These are phyloP conservation scores for Egretta garzetta DNA, from an alignment of 2,113 vertebrate species.

Conservation along the genomic window DNA sequence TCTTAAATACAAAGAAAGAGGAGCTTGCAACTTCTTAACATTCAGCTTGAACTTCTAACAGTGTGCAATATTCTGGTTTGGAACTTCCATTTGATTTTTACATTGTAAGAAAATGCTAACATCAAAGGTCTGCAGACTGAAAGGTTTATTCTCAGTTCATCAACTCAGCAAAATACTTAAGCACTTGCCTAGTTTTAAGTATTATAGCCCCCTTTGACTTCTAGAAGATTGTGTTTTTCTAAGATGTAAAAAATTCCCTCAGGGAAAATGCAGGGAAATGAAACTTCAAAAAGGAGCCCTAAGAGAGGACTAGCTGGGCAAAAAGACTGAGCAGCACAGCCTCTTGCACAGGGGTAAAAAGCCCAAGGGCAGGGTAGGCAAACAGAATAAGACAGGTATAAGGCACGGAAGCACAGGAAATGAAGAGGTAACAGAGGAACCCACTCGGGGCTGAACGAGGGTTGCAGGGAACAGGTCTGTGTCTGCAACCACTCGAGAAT, in stretches of 20 bases:
- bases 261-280: not conserved
- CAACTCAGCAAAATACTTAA: not conserved
- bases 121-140: not conserved
- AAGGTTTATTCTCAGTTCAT: not conserved
- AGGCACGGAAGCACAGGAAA: not conserved
- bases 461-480: not conserved
- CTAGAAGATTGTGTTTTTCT: not conserved
- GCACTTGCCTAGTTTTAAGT: not conserved
- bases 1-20: not conserved
- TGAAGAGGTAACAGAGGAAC: not conserved
- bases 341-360: not conserved
- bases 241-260: not conserved
- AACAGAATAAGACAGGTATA: not conserved
- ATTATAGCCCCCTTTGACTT: not conserved
- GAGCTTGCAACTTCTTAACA: not conserved
- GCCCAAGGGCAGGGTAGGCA: not conserved
- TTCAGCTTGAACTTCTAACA: not conserved
- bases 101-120: not conserved
- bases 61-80: not conserved
- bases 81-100: not conserved
- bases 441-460: not conserved
- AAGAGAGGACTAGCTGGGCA: not conserved
- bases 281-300: not conserved
- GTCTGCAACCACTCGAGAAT: not conserved
- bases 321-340: not conserved